These are phyloP conservation scores for Antechinus stuartii DNA, from an alignment of 2,113 vertebrate genomes.

Conservation along the genomic window DNA sequence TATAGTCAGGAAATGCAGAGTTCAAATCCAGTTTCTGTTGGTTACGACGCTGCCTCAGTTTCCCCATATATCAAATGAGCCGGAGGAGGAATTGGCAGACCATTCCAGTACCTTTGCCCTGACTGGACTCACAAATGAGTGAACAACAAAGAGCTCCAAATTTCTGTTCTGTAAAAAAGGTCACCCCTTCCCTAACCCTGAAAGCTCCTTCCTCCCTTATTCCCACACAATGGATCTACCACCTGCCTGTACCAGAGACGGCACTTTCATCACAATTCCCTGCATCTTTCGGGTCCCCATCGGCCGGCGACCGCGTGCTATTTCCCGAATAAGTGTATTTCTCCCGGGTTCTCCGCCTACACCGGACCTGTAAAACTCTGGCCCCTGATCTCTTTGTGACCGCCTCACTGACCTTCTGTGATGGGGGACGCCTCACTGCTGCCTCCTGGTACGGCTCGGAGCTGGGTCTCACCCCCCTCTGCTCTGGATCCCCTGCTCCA, in stretches of 20 bases:
- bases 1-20: not conserved
- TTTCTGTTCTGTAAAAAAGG: not conserved
- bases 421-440: not conserved
- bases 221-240: not conserved
- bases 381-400: not conserved
- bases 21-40: not conserved
- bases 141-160: not conserved
- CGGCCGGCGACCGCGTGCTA: rapidly evolving
- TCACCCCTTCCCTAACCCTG: not conserved
- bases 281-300: not conserved
- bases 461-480: rapidly evolving
- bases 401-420: rapidly evolving
- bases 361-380: not conserved
- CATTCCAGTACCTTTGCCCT: not conserved
- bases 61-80: not conserved
- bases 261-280: not conserved
- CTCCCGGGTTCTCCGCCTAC: not conserved
- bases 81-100: not conserved
- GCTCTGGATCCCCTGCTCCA: not conserved
- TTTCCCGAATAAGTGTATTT: not conserved
- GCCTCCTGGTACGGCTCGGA: not conserved
- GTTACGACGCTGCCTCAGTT: not conserved
- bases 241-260: not conserved
- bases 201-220: not conserved
- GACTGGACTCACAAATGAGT: not conserved